These are phyloP conservation scores for Diuraphis noxia DNA, from an alignment of 1,140 invertebrate genomes.

Conservation along the genomic window DNA sequence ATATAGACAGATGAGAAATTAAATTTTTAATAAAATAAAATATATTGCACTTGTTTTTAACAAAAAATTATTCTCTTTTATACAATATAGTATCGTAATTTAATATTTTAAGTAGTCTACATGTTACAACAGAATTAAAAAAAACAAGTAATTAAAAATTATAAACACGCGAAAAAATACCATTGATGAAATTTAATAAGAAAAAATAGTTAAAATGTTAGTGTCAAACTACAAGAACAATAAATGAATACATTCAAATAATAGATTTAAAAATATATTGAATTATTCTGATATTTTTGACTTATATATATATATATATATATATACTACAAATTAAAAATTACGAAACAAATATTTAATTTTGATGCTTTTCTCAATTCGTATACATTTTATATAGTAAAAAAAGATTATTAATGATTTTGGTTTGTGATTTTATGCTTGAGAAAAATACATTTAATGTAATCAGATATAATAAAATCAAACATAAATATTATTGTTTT, in stretches of 20 bases:
- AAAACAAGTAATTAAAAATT: neutral
- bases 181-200: neutral
- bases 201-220: neutral
- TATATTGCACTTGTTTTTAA: neutral
- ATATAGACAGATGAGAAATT: neutral
- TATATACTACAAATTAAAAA: neutral
- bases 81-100: neutral
- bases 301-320: neutral
- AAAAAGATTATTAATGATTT: neutral
- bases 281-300: neutral
- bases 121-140: neutral
- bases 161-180: neutral
- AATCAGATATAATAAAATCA: neutral
- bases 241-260: neutral
- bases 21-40: neutral
- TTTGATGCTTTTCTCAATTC: neutral
- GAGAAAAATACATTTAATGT: neutral
- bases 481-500: neutral
- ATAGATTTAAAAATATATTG: neutral
- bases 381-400: neutral
- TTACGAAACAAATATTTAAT: neutral
- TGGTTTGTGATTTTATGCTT: neutral
- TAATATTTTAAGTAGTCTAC: neutral
- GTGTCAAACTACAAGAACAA: neutral
- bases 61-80: neutral